Evolutionary conservation across 2,113 vertebrate genomes (phyloP), one percentile per base, ranked within the genome.

Genomic region (Tachycineta bicolor): DNA sequence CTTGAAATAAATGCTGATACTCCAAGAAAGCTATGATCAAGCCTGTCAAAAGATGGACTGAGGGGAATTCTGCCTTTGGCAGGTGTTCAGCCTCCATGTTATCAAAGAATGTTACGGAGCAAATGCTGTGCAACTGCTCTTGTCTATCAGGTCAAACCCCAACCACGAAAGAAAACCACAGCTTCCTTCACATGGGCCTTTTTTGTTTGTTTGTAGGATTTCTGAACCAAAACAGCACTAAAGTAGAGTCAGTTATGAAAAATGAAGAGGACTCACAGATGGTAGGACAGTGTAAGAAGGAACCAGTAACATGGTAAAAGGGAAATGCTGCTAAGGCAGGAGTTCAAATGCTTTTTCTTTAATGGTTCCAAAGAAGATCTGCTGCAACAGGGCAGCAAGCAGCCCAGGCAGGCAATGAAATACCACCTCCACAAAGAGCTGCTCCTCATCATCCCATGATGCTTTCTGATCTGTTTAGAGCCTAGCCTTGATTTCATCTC

Each of bases 21-120:
- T 68, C 28, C 47, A 91, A 63, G 34, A 47, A 77, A 65, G 44
- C 25, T 60, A 34, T 0, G 59, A 4, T 10, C 44, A 49, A 24
- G 11, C 1, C 1, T 71, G 26, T 29, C 37, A 73, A 46, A 78
- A 73, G 62, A 29, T 6, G 25, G n/a, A 52, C 49, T 23, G 60
- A 75, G 21, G 34, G 13, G 50, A 77, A 8, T 37, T 81, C 7
- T 83, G 85, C 41, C 44, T 78, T 68, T 49, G 28, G 46, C 85
- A 92, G 76, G 58, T 86, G 88, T 75, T 93, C 49, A 88, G 26
- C 24, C 67, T 83, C 62, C 71, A 43, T 6, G 19, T 43, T 4
- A 9, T 28, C 59, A 37, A 58, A 93, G 55, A 90, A 83, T 0
- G 0, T 46, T 23, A n/a, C 0, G 0, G 31, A 63, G 46, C 3